Conservation (phyloP, 2,113 vertebrate genomes). For the Potamarius usumacintae region DNA sequence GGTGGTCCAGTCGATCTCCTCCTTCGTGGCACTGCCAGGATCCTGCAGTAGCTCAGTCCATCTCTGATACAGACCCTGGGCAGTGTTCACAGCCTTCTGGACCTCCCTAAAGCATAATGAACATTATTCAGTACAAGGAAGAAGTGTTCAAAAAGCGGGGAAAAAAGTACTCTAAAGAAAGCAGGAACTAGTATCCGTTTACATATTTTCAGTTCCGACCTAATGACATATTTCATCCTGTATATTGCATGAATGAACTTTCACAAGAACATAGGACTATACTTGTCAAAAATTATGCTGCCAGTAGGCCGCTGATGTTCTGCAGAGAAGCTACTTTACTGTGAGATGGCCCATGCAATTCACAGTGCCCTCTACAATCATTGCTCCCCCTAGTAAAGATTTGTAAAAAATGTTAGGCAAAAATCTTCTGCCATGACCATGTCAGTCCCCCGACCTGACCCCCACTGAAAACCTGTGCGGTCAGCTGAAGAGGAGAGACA, state of each 20-base stretch:
- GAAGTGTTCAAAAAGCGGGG: background rate
- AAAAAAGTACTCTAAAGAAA: background rate
- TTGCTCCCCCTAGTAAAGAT: too few species aligned
- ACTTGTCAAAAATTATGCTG: background rate
- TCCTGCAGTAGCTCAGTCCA: constrained; percentile 89
- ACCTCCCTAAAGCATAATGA: constrained; percentile 80
- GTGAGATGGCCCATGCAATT: background rate
- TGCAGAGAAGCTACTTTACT: background rate
- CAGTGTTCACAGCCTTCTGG: constrained; percentile 93
- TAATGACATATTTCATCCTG: background rate
- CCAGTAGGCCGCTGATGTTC: background rate
- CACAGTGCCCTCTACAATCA: too few species aligned
- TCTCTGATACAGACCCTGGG: constrained; percentile 92
- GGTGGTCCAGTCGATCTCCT: constrained; percentile 97
- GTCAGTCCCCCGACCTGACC: too few species aligned
- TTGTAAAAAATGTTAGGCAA: too few species aligned
- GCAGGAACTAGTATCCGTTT: background rate
- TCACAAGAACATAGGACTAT: background rate
- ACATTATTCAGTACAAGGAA: background rate
- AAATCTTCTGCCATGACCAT: too few species aligned
- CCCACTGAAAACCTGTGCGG: too few species aligned
- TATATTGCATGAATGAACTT: background rate
- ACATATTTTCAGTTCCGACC: background rate
- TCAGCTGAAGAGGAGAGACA: too few species aligned
- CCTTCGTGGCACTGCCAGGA: constrained; percentile 81